phyloP scores from a whole-genome alignment of 1,140 invertebrate species.

The Drosophila triauraria region DNA sequence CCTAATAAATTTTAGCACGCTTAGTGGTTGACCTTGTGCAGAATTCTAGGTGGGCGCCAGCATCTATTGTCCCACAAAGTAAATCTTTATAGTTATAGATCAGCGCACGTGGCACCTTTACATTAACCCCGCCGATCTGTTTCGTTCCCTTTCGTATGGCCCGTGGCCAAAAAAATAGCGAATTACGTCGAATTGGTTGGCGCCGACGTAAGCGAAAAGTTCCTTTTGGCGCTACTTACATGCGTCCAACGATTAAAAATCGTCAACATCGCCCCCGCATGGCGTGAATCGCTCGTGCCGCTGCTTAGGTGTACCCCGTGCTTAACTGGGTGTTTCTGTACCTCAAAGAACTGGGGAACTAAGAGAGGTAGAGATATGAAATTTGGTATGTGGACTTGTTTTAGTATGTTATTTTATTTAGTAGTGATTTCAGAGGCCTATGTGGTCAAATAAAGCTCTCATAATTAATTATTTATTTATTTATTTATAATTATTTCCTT shows the following conservation, averaged over 20 bases:
- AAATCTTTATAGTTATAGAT: constrained; percentile 42
- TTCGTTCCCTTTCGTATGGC: constrained; percentile 36
- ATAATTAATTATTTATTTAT: no score
- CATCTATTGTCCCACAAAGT: constrained; percentile 15
- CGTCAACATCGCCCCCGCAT: constrained; percentile 66
- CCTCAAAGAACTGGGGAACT: constrained; percentile 13
- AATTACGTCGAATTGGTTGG: constrained; percentile 45
- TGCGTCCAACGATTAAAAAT: constrained; percentile 44
- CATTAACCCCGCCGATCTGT: constrained; percentile 12
- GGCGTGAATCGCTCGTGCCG: constrained; percentile 41
- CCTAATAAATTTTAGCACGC: constrained; percentile 43
- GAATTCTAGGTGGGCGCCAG: constrained; percentile 25
- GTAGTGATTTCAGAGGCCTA: neutral
- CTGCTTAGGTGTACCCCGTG: constrained; percentile 5
- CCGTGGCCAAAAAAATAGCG: constrained; percentile 45
- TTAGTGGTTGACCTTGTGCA: constrained; percentile 34
- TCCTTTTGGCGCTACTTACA: constrained; percentile 57
- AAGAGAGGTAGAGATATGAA: neutral
- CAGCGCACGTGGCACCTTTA: constrained; percentile 57
- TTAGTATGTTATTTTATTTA: neutral
- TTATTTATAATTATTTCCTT: no score
- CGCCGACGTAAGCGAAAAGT: constrained; percentile 33
- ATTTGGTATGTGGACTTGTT: constrained; percentile 5
- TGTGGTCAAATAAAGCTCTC: no score
- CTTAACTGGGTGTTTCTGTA: neutral